These are phyloP conservation scores for Serrognathus titanus DNA, from an alignment of 2,888 invertebrate genomes.

Conservation along the genomic window DNA sequence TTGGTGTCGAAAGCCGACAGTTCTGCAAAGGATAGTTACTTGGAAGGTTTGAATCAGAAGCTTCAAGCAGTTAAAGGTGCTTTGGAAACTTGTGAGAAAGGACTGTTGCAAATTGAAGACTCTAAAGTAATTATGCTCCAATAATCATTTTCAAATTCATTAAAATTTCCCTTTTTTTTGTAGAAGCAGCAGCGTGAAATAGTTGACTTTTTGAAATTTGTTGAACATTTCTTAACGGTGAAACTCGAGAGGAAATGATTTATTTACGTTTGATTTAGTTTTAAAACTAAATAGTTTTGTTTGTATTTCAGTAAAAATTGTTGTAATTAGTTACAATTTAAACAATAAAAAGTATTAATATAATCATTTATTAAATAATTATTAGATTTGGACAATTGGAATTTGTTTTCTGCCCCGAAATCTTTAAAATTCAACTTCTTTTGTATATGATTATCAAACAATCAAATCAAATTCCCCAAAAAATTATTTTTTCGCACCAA, in stretches of 20 bases:
- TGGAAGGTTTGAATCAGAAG: constrained; percentile 15
- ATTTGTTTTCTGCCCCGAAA: too few relatives aligned
- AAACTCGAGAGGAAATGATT: neutral
- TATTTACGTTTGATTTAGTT: too few relatives aligned
- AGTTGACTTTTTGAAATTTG: constrained; percentile 9
- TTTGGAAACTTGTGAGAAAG: constrained; percentile 12
- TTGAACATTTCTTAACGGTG: constrained; percentile 1
- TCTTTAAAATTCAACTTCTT: too few relatives aligned
- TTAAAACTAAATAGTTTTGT: too few relatives aligned
- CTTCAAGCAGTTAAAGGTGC: constrained; percentile 6
- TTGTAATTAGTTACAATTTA: too few relatives aligned
- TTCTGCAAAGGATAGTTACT: constrained; percentile 6
- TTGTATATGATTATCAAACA: too few relatives aligned
- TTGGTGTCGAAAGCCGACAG: constrained; percentile 19
- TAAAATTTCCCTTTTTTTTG: neutral
- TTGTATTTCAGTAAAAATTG: too few relatives aligned
- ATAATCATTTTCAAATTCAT: neutral
- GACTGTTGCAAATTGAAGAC: constrained; percentile 11
- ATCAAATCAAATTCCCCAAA: too few relatives aligned
- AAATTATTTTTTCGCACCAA: too few relatives aligned
- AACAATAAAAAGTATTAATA: too few relatives aligned
- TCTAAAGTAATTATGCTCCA: constrained; percentile 1
- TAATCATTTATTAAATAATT: too few relatives aligned
- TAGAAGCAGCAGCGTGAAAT: constrained; percentile 6
- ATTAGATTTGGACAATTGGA: too few relatives aligned